Conservation (phyloP, 2,113 vertebrate species). For the Daboia siamensis region DNA sequence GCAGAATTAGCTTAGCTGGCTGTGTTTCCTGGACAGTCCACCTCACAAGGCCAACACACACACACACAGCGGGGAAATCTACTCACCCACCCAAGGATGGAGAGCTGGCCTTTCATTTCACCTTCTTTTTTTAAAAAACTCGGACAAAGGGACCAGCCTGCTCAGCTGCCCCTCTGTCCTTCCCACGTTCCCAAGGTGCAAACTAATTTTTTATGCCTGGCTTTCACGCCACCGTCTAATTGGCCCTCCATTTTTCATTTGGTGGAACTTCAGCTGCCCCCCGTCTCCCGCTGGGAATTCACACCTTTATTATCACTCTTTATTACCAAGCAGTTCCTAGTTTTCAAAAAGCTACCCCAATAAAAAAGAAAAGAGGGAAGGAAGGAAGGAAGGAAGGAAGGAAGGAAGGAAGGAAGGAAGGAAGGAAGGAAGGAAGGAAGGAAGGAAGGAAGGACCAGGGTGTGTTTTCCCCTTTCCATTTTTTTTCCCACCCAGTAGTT, state of each 20-base stretch:
- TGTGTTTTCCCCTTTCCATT: neutral
- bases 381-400: conserved; percentile 79
- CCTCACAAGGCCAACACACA: neutral
- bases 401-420: neutral
- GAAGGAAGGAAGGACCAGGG: conserved; percentile 45
- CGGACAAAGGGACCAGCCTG: conserved; percentile 53
- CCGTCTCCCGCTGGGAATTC: conserved; percentile 81
- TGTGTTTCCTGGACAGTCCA: neutral
- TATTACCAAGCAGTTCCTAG: conserved; percentile 88
- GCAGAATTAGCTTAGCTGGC: neutral
- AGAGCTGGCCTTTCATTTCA: conserved; percentile 41
- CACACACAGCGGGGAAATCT: neutral
- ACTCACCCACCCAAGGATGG: neutral
- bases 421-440: conserved; percentile 71
- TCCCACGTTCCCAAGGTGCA: conserved; percentile 82
- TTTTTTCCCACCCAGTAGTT: conserved; percentile 78
- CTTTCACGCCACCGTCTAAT: conserved; percentile 85
- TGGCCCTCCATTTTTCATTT: conserved; percentile 86
- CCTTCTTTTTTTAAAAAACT: neutral
- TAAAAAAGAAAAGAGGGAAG: conserved; percentile 78
- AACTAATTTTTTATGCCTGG: conserved; percentile 85
- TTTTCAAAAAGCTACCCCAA: conserved; percentile 86
- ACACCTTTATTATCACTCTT: conserved; percentile 98
- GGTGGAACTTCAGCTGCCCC: conserved; percentile 86
- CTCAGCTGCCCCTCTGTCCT: conserved; percentile 61